These are phyloP conservation scores for Carcharodon carcharias DNA, from an alignment of 2,797 vertebrate genomes.

Conservation along the genomic window DNA sequence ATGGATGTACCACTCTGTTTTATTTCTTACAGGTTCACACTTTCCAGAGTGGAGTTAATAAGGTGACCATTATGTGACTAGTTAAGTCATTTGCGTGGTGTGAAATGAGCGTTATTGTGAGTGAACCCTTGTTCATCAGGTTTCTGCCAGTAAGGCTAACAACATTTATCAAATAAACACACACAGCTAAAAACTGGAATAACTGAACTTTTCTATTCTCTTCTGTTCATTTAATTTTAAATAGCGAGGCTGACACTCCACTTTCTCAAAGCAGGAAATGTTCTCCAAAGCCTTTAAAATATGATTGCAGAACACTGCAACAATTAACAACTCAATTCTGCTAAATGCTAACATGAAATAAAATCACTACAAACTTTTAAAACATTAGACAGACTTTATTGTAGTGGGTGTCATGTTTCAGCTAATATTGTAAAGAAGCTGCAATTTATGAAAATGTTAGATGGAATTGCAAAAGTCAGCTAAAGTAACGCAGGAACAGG, in stretches of 20 bases:
- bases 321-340: background rate
- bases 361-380: background rate
- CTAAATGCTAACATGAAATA: background rate
- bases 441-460: background rate
- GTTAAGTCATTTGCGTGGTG: background rate
- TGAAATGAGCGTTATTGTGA: background rate
- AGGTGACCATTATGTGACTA: background rate
- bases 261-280: background rate
- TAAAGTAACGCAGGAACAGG: background rate
- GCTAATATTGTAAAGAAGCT: background rate
- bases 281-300: background rate
- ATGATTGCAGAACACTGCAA: background rate
- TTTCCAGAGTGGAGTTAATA: background rate
- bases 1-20: background rate
- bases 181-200: background rate
- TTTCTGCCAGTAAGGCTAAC: background rate
- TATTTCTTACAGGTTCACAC: background rate
- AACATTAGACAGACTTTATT: background rate
- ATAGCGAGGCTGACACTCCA: background rate
- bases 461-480: background rate
- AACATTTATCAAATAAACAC: background rate
- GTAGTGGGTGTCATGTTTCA: background rate
- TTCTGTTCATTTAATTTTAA: background rate
- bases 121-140: background rate
- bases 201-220: background rate